Evolutionary conservation across 2,797 vertebrate species (phyloP).

Genomic region (Acanthis flammea): DNA sequence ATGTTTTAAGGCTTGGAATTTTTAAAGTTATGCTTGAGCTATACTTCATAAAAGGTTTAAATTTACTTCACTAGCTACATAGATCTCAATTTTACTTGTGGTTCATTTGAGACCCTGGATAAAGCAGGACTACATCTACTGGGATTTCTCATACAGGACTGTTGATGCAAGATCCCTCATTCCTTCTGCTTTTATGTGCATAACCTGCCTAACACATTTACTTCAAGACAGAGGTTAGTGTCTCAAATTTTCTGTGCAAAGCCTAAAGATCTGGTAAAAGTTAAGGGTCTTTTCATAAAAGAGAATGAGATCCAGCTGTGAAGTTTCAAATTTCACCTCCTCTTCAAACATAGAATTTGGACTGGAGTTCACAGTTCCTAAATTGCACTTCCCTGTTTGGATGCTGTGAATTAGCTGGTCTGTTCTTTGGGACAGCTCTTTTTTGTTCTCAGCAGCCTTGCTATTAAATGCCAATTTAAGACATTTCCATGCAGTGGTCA

Average conservation of each 20-base stretch:
- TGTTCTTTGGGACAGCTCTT: not conserved
- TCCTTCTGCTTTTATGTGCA: not conserved
- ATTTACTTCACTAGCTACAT: not conserved
- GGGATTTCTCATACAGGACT: not conserved
- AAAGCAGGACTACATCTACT: not conserved
- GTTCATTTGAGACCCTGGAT: not conserved
- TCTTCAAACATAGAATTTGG: not conserved
- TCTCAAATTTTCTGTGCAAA: not conserved
- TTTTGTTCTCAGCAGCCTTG: not conserved
- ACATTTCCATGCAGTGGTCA: not conserved
- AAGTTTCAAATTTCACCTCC: slow-evolving; percentile 10
- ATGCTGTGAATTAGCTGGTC: not conserved
- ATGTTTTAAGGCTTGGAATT: not conserved
- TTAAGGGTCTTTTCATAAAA: not conserved
- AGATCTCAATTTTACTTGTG: not conserved
- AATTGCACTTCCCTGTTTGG: not conserved
- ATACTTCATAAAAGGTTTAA: not conserved
- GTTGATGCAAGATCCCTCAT: not conserved
- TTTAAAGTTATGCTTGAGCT: not conserved
- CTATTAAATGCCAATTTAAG: not conserved
- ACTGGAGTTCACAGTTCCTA: not conserved
- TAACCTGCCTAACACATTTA: not conserved
- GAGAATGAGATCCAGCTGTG: slow-evolving; percentile 10
- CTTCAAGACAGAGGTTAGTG: not conserved
- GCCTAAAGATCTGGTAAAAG: not conserved